Evolutionary conservation across 2,113 vertebrate species (phyloP), one percentile per base, ranked within the genome.

Genomic region (Paradoxurus hermaphroditus): DNA sequence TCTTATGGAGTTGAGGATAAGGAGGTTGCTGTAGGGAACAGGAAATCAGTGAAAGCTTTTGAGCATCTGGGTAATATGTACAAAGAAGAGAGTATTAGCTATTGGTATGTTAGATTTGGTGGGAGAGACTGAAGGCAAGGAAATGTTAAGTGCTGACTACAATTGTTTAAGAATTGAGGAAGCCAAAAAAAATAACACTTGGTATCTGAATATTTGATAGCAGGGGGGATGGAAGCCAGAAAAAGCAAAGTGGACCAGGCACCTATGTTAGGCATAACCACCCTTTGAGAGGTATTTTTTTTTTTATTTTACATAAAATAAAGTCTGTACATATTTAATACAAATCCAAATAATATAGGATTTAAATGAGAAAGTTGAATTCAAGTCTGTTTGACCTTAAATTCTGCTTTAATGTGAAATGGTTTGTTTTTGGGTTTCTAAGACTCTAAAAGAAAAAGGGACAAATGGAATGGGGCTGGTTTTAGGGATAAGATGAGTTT

Each of bases 271-370:
- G 70, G 29, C 18, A 68, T 78, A 78, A 49, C 4, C 16, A 53
- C 16, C 13, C 87, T 83, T 79, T 77, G 65, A 56, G 77, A 56
- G n/a, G 34, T 67, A 25, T 51, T 56, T 51, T 49, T 56, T 51
- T 96, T 97, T 94, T 34, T 73, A 79, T 81, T 59, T 89, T 84
- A 94, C 10, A 59, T 31, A 89, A 73, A 85, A 29, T 84, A 75
- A 70, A 89, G 49, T 92, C 46, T 36, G 56, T 8, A 72, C 44
- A 41, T n/a, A 92, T 51, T 46, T 46, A 86, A 41, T 51, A 75
- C 44, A 86, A 91, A 94, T 91, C 5, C 7, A 53, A 70, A 31
- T 70, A 72, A 83, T n/a, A 39, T 1, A 41, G 39, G 39, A 46
- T 87, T 87, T 83, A 94, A 70, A 41, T 84, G 41, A 21, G 31